Percentiles rank a stretch among this genome's conserved stretches.
These are phyloP conservation scores for Rhombomys opimus DNA, from an alignment of 2,113 vertebrate genomes.

Conservation along the genomic window DNA sequence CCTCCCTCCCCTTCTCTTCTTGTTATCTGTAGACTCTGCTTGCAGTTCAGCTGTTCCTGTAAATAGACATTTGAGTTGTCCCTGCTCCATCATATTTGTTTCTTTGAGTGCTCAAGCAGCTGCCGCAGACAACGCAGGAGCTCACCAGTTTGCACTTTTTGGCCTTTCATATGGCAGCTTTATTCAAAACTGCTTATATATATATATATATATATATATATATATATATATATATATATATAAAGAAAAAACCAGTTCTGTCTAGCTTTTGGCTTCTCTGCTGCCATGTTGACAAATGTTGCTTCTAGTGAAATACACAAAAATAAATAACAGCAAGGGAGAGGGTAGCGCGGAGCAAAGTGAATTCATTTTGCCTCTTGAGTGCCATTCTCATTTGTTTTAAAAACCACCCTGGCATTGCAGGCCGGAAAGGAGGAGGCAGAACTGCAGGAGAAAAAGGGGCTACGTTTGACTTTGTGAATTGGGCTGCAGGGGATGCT, in stretches of 20 bases:
- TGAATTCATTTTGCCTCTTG: slow-evolving; percentile 71
- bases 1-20: not conserved
- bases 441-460: not conserved
- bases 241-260: not conserved
- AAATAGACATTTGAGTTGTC: not conserved
- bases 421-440: slow-evolving; percentile 40
- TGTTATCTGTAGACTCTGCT: not conserved
- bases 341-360: slow-evolving; percentile 68
- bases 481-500: not conserved
- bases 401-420: slow-evolving; percentile 66
- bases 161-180: not conserved
- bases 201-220: slow-evolving; percentile 13
- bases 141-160: not conserved
- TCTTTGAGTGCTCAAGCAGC: slow-evolving; percentile 29
- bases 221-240: slow-evolving; percentile 23
- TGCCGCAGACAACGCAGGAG: not conserved
- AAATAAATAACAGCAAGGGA: slow-evolving; percentile 70
- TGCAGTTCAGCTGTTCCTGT: not conserved
- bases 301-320: slow-evolving; percentile 71
- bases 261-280: slow-evolving; percentile 63
- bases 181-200: slow-evolving; percentile 20
- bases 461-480: not conserved
- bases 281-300: slow-evolving; percentile 72
- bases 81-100: not conserved
- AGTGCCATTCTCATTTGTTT: slow-evolving; percentile 74